phyloP scores from a whole-genome alignment of 2,888 invertebrate species.

The Clusia tigrina region DNA sequence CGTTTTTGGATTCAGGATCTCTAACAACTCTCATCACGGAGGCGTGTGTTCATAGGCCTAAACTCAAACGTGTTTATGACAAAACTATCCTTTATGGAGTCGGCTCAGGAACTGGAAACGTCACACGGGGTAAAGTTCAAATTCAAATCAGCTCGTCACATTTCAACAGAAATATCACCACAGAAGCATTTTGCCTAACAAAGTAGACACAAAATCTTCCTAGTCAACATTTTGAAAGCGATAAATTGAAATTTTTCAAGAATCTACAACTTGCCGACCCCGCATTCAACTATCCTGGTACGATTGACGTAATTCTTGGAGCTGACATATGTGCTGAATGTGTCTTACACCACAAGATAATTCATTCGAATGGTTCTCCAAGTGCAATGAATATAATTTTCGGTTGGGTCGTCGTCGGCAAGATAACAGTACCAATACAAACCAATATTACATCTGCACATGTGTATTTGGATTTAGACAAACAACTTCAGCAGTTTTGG shows the following conservation, averaged over 20 bases:
- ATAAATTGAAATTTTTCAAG: slow-evolving; percentile 21
- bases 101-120: slow-evolving; percentile 2
- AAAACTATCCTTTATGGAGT: slow-evolving; percentile 24
- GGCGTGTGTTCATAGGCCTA: slow-evolving; percentile 19
- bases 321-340: slow-evolving; percentile 20
- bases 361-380: too few species aligned
- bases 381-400: slow-evolving; percentile 18
- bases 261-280: slow-evolving; percentile 16
- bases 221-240: not conserved
- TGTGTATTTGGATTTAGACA: slow-evolving; percentile 13
- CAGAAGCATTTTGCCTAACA: slow-evolving; percentile 19
- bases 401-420: slow-evolving; percentile 19
- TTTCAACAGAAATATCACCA: slow-evolving; percentile 9
- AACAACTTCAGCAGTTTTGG: slow-evolving; percentile 31
- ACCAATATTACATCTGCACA: not conserved
- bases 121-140: slow-evolving; percentile 22
- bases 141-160: slow-evolving; percentile 14
- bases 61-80: slow-evolving; percentile 10
- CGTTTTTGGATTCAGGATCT: too few species aligned
- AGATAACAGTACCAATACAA: not conserved
- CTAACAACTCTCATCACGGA: slow-evolving; percentile 24
- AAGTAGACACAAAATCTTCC: slow-evolving; percentile 24
- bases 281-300: too few species aligned
- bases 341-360: slow-evolving; percentile 7
- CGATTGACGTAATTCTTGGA: slow-evolving; percentile 23